These are phyloP conservation scores for Laticauda colubrina DNA, from an alignment of 2,113 vertebrate species.

Conservation along the genomic window DNA sequence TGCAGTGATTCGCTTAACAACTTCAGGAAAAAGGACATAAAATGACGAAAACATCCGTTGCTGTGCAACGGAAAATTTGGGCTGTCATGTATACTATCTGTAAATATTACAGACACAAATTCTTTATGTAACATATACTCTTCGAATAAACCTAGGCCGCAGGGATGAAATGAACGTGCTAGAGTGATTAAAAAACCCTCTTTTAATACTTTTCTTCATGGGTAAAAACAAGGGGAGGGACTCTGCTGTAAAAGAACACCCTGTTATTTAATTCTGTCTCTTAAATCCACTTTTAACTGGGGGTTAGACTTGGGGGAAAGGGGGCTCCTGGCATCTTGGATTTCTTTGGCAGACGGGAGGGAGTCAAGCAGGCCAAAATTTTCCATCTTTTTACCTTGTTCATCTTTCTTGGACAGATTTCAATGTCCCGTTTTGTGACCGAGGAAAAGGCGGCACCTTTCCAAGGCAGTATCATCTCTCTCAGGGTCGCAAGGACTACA, in stretches of 20 bases:
- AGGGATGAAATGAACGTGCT: background rate
- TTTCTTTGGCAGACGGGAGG: too few species aligned
- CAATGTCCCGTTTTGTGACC: conserved; percentile 61
- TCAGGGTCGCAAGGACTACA: conserved; percentile 86
- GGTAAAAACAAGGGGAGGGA: background rate
- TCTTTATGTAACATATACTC: background rate
- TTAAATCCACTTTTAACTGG: too few species aligned
- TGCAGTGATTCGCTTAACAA: background rate
- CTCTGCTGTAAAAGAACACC: background rate
- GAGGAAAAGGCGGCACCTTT: conserved; percentile 89
- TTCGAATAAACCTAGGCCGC: background rate
- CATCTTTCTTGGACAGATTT: conserved; percentile 58
- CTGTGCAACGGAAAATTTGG: background rate
- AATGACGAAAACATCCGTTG: background rate
- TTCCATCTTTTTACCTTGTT: background rate
- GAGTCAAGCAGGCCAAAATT: background rate
- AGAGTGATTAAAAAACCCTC: background rate
- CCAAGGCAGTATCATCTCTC: conserved; percentile 86
- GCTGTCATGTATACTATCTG: background rate
- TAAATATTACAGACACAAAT: background rate
- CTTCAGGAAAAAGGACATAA: background rate
- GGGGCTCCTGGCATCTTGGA: background rate
- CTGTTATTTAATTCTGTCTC: background rate
- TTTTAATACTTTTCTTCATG: background rate
- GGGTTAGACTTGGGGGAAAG: too few species aligned